These are phyloP conservation scores for Chaetodon trifascialis DNA, from an alignment of 2,113 vertebrate species.

Conservation along the genomic window DNA sequence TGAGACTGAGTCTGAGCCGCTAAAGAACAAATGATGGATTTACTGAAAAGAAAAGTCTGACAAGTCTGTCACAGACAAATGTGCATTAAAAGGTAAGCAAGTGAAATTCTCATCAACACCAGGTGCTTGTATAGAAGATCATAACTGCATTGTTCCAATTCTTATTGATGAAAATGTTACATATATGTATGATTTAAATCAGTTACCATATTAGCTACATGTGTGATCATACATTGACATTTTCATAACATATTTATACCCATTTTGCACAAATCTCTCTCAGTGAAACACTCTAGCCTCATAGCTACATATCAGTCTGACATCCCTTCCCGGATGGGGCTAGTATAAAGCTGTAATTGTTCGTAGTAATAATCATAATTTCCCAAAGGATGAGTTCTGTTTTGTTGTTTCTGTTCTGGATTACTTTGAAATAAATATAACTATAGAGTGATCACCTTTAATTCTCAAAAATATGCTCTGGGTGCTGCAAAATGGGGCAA, in stretches of 20 bases:
- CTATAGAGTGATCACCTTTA: not conserved
- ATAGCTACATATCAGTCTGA: too few relatives aligned
- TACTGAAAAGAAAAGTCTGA: slow-evolving; percentile 32
- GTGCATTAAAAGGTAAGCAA: slow-evolving; percentile 15
- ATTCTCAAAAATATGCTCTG: not conserved
- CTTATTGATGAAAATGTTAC: not conserved
- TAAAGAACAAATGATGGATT: slow-evolving; percentile 58
- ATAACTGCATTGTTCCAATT: not conserved
- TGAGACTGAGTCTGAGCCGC: slow-evolving; percentile 35
- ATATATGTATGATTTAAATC: not conserved
- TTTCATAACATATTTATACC: not conserved
- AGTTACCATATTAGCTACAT: not conserved
- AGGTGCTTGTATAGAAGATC: not conserved
- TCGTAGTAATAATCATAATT: too few relatives aligned
- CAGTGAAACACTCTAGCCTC: too few relatives aligned
- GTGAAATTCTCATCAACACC: not conserved
- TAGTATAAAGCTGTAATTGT: too few relatives aligned
- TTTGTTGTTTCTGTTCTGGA: not conserved
- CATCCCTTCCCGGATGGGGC: too few relatives aligned
- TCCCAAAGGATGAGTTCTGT: not conserved
- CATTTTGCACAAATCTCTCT: not conserved
- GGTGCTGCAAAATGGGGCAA: not conserved
- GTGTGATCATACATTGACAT: not conserved
- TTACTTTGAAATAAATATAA: not conserved
- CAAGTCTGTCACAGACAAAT: not conserved